Evolutionary conservation across 2,797 vertebrate genomes (phyloP), one percentile per base, ranked within the genome.

Genomic region (Philypnodon macrostomus): DNA sequence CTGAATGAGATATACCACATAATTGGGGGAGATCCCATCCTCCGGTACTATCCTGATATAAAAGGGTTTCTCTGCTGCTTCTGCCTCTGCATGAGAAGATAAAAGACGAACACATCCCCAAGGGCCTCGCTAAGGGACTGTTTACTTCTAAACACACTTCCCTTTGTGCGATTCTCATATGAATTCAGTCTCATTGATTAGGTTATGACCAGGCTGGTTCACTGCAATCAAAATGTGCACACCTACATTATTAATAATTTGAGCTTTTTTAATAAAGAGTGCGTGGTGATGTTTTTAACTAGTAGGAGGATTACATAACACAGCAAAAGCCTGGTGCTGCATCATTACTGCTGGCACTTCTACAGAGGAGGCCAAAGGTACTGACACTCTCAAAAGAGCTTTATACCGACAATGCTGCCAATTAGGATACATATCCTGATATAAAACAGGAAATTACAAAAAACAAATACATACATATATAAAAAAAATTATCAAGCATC

Each of bases 231-330:
- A n/a, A n/a, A n/a, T n/a, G n/a, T 11, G 14, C 37, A 15, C 30
- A 53, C 60, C 67, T 62, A 70, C 67, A 71, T 71, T 52, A 77
- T 70, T 27, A 58, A 32, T n/a, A n/a, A n/a, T n/a, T n/a, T n/a
- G 40, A 53, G 63, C 35, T 49, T 57, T 69, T 56, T 54, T 71
- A 64, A 77, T 77, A 67, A 79, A 67, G 68, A 77, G 60, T n/a
- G n/a, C n/a, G n/a, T 55, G 77, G 65, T 70, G 73, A 67, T 67
- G 75, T 75, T 82, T n/a, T 34, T 58, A 72, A 67, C 17, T 33
- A 66, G 88, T 89, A 77, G 89, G 88, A 84, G 86, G 84, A 81
- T 90, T 89, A 79, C 73, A 85, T 89, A 90, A 89, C 75, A 60
- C 58, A 66, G 67, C 67, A n/a, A n/a, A n/a, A n/a, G n/a, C n/a